Evolutionary conservation across 2,888 invertebrate species (phyloP).

Genomic region (Pomacea canaliculata): DNA sequence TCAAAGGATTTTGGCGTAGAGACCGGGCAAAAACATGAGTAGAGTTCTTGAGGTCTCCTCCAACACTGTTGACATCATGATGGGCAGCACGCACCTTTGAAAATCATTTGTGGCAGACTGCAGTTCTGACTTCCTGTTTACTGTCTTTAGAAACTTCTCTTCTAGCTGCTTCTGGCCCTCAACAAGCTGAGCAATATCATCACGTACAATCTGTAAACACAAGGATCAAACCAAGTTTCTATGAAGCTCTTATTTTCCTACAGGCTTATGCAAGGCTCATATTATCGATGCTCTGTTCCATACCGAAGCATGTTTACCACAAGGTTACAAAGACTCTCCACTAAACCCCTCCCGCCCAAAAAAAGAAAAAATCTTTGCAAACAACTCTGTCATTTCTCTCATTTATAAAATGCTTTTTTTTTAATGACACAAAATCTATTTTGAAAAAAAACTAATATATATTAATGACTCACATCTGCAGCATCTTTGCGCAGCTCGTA

Average conservation of each 20-base stretch:
- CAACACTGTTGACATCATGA: constrained; percentile 50
- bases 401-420: too few species aligned
- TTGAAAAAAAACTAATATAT: too few species aligned
- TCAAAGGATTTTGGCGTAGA: constrained; percentile 65
- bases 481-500: constrained; percentile 57
- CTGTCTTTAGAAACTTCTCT: constrained; percentile 58
- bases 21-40: constrained; percentile 65
- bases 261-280: too few species aligned
- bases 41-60: constrained; percentile 62
- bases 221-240: not conserved
- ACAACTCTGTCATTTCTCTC: too few species aligned
- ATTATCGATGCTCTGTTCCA: too few species aligned
- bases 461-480: constrained; percentile 38
- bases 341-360: too few species aligned
- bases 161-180: constrained; percentile 62
- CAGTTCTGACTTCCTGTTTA: constrained; percentile 56
- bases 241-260: too few species aligned
- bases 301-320: too few species aligned
- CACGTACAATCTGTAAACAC: constrained; percentile 58
- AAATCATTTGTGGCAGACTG: constrained; percentile 47
- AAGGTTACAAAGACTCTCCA: too few species aligned
- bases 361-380: too few species aligned
- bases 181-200: constrained; percentile 61
- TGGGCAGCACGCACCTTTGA: constrained; percentile 52
- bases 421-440: too few species aligned